A percentile compares a stretch with the other conserved stretches of the same genome.
phyloP scores from a whole-genome alignment of 2,888 invertebrate genomes.

The Microdon myrmicae region DNA sequence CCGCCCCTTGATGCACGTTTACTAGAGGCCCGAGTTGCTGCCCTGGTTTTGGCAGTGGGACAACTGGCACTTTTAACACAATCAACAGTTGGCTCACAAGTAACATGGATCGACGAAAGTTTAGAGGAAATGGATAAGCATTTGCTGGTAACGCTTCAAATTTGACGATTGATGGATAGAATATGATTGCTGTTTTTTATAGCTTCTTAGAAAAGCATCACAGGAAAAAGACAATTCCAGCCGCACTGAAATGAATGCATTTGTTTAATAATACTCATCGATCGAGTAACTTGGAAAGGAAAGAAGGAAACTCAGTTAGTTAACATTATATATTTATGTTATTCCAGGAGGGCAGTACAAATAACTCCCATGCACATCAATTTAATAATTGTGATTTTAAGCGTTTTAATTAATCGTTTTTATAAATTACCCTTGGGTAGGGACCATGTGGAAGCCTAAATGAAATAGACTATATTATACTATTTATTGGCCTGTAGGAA shows the following conservation, averaged over 20 bases:
- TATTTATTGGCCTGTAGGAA: no score
- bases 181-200: neutral
- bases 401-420: no score
- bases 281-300: no score
- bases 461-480: no score
- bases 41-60: conserved; percentile 73
- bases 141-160: conserved; percentile 67
- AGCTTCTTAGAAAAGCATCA: conserved; percentile 53
- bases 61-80: conserved; percentile 75
- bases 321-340: no score
- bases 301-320: no score
- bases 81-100: conserved; percentile 69
- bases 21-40: conserved; percentile 75
- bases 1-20: conserved; percentile 76
- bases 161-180: neutral
- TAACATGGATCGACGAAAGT: conserved; percentile 73
- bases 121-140: conserved; percentile 75
- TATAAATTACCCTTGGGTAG: no score
- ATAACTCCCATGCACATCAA: no score
- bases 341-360: no score
- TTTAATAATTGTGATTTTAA: no score
- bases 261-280: conserved; percentile 30
- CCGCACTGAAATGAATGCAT: conserved; percentile 38
- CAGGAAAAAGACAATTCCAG: conserved; percentile 51
- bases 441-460: no score